phyloP scores from a whole-genome alignment of 2,888 invertebrate genomes.

The Ctena decussata region DNA sequence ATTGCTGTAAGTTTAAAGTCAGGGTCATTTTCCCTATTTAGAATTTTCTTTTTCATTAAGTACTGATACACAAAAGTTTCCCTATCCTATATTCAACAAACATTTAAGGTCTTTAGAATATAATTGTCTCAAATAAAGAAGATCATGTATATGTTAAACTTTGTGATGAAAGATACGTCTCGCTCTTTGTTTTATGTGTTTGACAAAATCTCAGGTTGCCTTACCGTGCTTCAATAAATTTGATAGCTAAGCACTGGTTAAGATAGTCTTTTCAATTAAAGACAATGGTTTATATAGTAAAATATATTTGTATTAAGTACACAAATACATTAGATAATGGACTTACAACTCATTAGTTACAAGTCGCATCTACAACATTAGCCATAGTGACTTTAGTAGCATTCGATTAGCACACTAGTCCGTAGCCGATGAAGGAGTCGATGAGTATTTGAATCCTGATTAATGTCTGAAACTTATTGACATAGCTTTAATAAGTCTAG shows the following conservation, averaged over 20 bases:
- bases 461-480: no score
- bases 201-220: background rate
- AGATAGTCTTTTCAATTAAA: slow-evolving; percentile 5
- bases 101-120: background rate
- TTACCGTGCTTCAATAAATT: background rate
- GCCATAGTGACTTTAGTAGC: background rate
- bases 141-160: background rate
- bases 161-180: background rate
- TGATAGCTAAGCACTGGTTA: background rate
- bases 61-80: background rate
- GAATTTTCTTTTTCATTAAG: background rate
- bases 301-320: slow-evolving; percentile 11
- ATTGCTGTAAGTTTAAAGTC: background rate
- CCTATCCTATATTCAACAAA: background rate
- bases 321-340: background rate
- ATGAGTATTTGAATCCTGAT: no score
- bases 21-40: background rate
- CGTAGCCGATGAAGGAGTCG: no score
- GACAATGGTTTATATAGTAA: slow-evolving; percentile 12
- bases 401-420: background rate
- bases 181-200: background rate
- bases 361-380: slow-evolving; percentile 2
- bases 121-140: background rate
- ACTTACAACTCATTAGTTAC: background rate
- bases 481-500: background rate